Evolutionary conservation across 2,888 invertebrate genomes (phyloP).

Genomic region (Hipparchia semele): DNA sequence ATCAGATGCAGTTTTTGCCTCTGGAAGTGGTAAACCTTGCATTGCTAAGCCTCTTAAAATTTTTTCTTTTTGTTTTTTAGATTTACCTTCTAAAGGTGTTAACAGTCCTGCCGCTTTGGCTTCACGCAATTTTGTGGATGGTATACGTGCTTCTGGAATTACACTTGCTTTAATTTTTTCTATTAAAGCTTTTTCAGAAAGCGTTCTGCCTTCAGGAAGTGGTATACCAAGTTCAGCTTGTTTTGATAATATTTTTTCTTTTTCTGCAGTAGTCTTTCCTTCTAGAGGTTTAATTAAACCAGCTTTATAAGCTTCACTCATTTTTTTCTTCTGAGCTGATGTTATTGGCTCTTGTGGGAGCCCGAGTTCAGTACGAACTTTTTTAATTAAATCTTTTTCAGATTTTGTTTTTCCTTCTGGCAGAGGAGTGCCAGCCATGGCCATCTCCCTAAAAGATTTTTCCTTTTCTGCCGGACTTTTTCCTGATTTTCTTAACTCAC

Average conservation of each 20-base stretch:
- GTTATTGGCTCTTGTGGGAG: slow-evolving; percentile 46
- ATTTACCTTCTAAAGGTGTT: slow-evolving; percentile 45
- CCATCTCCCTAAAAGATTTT: slow-evolving; percentile 43
- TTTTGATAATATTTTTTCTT: too few species aligned
- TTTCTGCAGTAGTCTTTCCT: too few species aligned
- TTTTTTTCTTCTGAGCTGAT: slow-evolving; percentile 43
- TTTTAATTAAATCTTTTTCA: slow-evolving; percentile 42
- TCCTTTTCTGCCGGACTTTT: slow-evolving; percentile 45
- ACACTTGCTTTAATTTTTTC: too few species aligned
- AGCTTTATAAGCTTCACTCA: not conserved
- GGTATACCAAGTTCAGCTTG: too few species aligned
- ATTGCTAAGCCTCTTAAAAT: slow-evolving; percentile 43
- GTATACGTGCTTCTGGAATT: too few species aligned
- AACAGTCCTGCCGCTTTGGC: slow-evolving; percentile 40
- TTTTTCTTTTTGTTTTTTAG: slow-evolving; percentile 45
- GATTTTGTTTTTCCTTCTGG: slow-evolving; percentile 45
- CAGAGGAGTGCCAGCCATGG: slow-evolving; percentile 40
- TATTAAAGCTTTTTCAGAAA: too few species aligned
- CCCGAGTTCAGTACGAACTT: slow-evolving; percentile 41
- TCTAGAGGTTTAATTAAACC: too few species aligned
- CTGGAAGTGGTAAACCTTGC: slow-evolving; percentile 47
- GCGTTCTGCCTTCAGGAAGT: too few species aligned
- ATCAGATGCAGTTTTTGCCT: slow-evolving; percentile 41
- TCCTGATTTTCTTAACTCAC: slow-evolving; percentile 45
- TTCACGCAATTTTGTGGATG: slow-evolving; percentile 35